Evolutionary conservation across 2,888 invertebrate species (phyloP), one percentile per base, ranked within the genome.

Genomic region (Latrodectus elegans): DNA sequence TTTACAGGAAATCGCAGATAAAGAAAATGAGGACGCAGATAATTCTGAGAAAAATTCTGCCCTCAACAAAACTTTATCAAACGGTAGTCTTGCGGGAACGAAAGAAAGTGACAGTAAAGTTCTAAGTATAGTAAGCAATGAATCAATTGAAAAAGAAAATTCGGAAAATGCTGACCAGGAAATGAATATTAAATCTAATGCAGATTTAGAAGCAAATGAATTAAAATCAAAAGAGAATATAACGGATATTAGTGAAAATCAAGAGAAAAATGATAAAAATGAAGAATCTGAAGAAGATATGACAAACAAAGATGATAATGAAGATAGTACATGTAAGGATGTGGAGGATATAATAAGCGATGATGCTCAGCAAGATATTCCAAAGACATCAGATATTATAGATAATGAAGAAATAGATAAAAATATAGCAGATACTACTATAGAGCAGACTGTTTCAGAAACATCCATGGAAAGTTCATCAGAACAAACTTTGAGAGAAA

Each of bases 321-420:
- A 86, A 71, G 85, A 86, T 17, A 86, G 85, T 64, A 86, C 85
- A 10, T 76, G 85, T 8, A 74, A 72, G 65, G 85, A 86, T 65
- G 75, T 86, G 0, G 85, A 86, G 52, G 85, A 86, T n/a, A 38
- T 86, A 64, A 71, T 80, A 10, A 86, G 71, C 53, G 85, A 86
- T 71, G 79, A 85, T 51, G 80, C 85, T 8, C 22, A 80, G 14
- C 53, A 80, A 53, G 85, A 86, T 12, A 53, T 60, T 51, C 71
- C 65, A 15, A 86, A 86, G 65, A 71, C 76, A 9, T 10, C 51
- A 9, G 80, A 71, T 11, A 65, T 65, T 11, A 51, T 74, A 15
- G n/a, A 55, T 10, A 68, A 60, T 26, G 84, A 75, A 38, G 79
- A 79, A 26, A 26, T 17, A 14, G 73, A 73, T n/a, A n/a, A 17